Percentiles rank a stretch among this genome's conserved stretches.
phyloP scores from a whole-genome alignment of 2,113 vertebrate species.

The Lethenteron reissneri region DNA sequence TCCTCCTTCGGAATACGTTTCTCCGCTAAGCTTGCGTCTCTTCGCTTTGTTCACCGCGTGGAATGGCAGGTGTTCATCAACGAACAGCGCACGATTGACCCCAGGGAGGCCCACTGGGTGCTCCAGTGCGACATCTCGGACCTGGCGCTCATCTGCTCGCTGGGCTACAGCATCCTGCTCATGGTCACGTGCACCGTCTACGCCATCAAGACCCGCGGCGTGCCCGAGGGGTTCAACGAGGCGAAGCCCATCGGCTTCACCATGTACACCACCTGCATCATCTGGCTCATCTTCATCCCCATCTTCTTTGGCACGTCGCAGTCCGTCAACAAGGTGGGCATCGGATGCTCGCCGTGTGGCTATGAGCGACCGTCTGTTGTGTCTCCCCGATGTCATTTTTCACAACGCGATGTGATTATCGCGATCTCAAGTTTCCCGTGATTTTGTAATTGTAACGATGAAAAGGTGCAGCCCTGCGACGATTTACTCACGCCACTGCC shows the following conservation, averaged over 20 bases:
- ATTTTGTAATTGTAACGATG: too few species aligned
- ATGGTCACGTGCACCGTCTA: conserved; percentile 97
- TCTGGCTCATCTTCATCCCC: conserved; percentile 90
- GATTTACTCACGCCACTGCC: too few species aligned
- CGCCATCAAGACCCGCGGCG: conserved; percentile 78
- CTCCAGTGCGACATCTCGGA: conserved; percentile 75
- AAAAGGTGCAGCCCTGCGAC: too few species aligned
- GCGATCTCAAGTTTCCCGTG: too few species aligned
- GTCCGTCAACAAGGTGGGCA: conserved; percentile 49
- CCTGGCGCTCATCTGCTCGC: conserved; percentile 82
- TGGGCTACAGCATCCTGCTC: conserved; percentile 89
- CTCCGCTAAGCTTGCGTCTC: too few species aligned
- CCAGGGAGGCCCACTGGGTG: conserved; percentile 47
- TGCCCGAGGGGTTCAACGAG: conserved; percentile 89
- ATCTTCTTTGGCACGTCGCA: conserved; percentile 93
- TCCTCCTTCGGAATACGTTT: too few species aligned
- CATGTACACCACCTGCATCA: conserved; percentile 95
- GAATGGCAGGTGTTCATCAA: conserved; percentile 14
- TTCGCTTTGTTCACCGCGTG: too few species aligned
- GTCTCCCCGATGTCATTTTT: too few species aligned
- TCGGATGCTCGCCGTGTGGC: neutral
- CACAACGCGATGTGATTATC: too few species aligned
- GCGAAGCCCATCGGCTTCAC: conserved; percentile 95
- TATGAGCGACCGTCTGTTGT: too few species aligned
- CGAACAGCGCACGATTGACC: conserved; percentile 76